Evolutionary conservation across 2,888 invertebrate genomes (phyloP), one percentile per base, ranked within the genome.

Genomic region (Bellardia pandia): DNA sequence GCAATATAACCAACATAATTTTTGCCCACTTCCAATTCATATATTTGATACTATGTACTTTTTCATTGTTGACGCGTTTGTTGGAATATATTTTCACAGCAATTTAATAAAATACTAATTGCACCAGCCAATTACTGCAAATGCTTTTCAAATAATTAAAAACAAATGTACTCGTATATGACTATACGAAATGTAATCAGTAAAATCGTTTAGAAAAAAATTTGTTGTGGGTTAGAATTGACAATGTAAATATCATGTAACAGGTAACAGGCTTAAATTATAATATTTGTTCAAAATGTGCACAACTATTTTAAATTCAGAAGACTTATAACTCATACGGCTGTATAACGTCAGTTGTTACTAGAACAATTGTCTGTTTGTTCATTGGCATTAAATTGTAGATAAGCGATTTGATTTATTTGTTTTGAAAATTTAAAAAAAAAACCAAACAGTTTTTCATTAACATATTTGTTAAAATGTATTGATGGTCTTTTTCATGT

Each of bases 91-190:
- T 45, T 77, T 84, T 84, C 33, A 81, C 23, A 72, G 64, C 66
- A 76, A 69, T 82, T 74, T 69, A 77, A 74, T 78, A 68, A 82
- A 62, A 78, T 78, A 74, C 60, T 75, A 86, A 86, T 82, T 86
- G 86, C 74, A 74, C 33, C 42, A 68, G 68, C 37, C 86, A 86
- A 78, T 86, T 82, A 86, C 53, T 45, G 40, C 68, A 78, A 86
- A 81, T 66, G 58, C 16, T 81, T 77, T 68, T 69, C 53, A 48
- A 78, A 68, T 86, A 62, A 66, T 78, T 74, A 58, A 51, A 72
- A 74, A 58, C 16, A 77, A 58, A 72, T 45, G n/a, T 23, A 23
- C 23, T 23, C 23, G 23, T 48, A 56, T 60, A 45, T 37, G 13
- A 60, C 16, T 42, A 45, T 1, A 40, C 16, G 16, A 62, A 80